These are phyloP conservation scores for Clostera curtula DNA, from an alignment of 2,888 invertebrate genomes.

Conservation along the genomic window DNA sequence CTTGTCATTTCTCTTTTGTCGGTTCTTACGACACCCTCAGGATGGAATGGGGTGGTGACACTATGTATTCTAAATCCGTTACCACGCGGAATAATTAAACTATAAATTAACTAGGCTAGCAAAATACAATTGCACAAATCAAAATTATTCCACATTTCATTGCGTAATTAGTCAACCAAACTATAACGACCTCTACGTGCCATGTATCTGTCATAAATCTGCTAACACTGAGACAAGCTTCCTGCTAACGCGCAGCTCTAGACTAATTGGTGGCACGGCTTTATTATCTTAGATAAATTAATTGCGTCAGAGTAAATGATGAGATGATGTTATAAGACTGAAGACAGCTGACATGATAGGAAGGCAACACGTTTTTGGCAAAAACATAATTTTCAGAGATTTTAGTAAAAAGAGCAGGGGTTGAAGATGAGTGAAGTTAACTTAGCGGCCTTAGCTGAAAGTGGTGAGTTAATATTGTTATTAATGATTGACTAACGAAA, in stretches of 20 bases:
- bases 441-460: constrained; percentile 24
- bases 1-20: no score
- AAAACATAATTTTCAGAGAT: constrained; percentile 5
- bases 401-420: not conserved
- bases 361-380: constrained; percentile 4
- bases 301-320: constrained; percentile 15
- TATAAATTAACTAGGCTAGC: no score
- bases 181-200: not conserved
- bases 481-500: no score
- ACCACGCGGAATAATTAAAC: no score
- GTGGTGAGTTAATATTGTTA: no score
- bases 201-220: not conserved
- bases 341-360: constrained; percentile 16
- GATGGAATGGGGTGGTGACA: no score
- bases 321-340: constrained; percentile 6
- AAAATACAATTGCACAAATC: no score
- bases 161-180: not conserved
- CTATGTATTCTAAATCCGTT: no score
- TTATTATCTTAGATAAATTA: constrained; percentile 17
- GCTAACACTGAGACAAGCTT: not conserved
- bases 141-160: not conserved
- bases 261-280: constrained; percentile 14
- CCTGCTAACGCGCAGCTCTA: constrained; percentile 9
- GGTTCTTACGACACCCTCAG: no score
- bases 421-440: constrained; percentile 34